These are phyloP conservation scores for Psittacula cyanocephala DNA, from an alignment of 2,113 vertebrate genomes.

Conservation along the genomic window DNA sequence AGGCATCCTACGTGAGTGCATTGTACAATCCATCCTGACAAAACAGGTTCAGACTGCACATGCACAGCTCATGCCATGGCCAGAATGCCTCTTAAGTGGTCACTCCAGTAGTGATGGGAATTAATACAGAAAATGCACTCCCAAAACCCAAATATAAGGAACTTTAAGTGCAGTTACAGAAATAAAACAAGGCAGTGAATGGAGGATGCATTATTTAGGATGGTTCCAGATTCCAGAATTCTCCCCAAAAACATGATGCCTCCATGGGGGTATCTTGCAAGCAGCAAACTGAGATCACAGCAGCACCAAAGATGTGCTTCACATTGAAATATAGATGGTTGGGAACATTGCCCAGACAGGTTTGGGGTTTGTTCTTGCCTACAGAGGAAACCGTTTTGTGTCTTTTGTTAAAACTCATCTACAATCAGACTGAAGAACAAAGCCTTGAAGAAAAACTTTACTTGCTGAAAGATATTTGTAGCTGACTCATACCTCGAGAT, in stretches of 20 bases:
- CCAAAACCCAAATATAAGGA: background rate
- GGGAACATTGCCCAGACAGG: background rate
- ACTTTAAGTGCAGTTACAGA: background rate
- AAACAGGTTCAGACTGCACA: background rate
- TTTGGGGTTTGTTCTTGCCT: background rate
- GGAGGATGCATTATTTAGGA: background rate
- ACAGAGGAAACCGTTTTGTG: background rate
- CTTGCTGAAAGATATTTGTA: background rate
- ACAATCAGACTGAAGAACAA: background rate
- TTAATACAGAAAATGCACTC: background rate
- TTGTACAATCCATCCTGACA: background rate
- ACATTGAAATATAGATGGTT: background rate
- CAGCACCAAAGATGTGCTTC: background rate
- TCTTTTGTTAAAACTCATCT: background rate
- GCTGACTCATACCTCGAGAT: background rate
- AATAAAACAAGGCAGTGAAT: background rate
- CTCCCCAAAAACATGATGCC: background rate
- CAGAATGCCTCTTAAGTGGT: background rate
- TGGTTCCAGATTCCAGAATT: background rate
- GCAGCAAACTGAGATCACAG: background rate
- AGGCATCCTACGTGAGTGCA: background rate
- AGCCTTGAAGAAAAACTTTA: background rate
- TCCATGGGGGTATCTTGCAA: too few species aligned
- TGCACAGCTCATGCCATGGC: background rate
- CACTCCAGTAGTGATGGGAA: background rate